Evolutionary conservation across 2,888 invertebrate genomes (phyloP), one percentile per base, ranked within the genome.

Genomic region (Apamea crenata): DNA sequence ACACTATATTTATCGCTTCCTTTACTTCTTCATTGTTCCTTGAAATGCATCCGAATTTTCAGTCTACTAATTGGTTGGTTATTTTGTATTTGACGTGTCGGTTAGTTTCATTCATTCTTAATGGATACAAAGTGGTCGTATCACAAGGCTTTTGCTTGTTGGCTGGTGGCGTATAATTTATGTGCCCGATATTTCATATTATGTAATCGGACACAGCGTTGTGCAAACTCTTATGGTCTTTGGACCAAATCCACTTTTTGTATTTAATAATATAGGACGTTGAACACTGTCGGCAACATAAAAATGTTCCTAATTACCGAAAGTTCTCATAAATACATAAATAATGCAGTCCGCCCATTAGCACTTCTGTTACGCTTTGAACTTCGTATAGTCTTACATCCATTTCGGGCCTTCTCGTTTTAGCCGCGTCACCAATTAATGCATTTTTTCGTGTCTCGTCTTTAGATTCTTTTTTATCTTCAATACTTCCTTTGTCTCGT

Each of bases 1-100:
- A 93, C 93, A 91, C 90, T 87, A 91, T 95, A 96, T 96, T 96
- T 96, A 96, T 95, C 90, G 90, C 93, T 96, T 96, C 96, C 96
- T 95, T 89, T 90, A 93, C 90, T 89, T 87, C 89, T 89, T 91
- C 92, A 95, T 94, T 95, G 93, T 96, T 94, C 94, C 90, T 87
- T 87, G 81, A 86, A 85, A 83, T 40, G 84, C 61, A 50, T 74
- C 73, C 53, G 40, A 82, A 81, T 80, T 78, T 84, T 83, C 67
- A 68, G 56, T 73, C 21, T 50, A 74, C 84, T 90, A 88, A 89
- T 90, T 88, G 71, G 83, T 75, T 70, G n/a, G 76, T 79, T 81
- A 82, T 81, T 85, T 82, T 77, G 71, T 80, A 77, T 85, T 85
- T 74, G 72, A 77, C 74, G 69, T 80, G 80, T 84, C 81, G 75